Evolutionary conservation across 2,888 invertebrate species (phyloP).

Genomic region (Plebejus melissa): DNA sequence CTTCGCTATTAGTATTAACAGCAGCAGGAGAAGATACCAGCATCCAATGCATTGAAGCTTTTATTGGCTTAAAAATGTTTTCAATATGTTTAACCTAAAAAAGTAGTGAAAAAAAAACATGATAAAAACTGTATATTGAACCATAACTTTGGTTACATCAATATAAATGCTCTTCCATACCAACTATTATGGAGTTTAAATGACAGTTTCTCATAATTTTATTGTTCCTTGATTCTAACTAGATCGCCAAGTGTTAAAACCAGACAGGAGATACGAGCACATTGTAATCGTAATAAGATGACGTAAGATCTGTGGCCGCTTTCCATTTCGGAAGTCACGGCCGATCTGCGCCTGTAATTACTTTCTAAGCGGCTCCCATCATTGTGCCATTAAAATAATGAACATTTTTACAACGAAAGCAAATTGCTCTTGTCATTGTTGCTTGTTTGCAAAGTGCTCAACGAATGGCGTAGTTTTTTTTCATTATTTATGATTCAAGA

Average conservation of each 20-base stretch:
- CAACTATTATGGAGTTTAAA: too few species aligned
- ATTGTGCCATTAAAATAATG: conserved; percentile 12
- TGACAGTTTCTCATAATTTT: too few species aligned
- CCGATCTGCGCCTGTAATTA: conserved; percentile 7
- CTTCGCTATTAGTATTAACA: background rate
- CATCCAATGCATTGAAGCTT: too few species aligned
- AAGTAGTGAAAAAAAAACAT: too few species aligned
- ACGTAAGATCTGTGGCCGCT: background rate
- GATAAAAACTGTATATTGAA: too few species aligned
- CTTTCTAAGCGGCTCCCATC: conserved; percentile 8
- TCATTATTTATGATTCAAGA: too few species aligned
- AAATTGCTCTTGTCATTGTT: background rate
- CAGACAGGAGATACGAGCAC: background rate
- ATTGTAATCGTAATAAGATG: conserved; percentile 9
- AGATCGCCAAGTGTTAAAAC: background rate
- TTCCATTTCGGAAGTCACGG: conserved; percentile 24
- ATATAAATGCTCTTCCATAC: too few species aligned
- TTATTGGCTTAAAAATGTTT: too few species aligned
- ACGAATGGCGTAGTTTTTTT: too few species aligned
- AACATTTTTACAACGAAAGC: conserved; percentile 4
- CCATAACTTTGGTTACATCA: too few species aligned
- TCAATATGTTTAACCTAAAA: too few species aligned
- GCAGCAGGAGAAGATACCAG: background rate
- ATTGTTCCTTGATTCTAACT: background rate
- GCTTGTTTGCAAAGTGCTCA: background rate